Evolutionary conservation across 2,888 invertebrate genomes (phyloP).

Genomic region (Lycia hirtaria): DNA sequence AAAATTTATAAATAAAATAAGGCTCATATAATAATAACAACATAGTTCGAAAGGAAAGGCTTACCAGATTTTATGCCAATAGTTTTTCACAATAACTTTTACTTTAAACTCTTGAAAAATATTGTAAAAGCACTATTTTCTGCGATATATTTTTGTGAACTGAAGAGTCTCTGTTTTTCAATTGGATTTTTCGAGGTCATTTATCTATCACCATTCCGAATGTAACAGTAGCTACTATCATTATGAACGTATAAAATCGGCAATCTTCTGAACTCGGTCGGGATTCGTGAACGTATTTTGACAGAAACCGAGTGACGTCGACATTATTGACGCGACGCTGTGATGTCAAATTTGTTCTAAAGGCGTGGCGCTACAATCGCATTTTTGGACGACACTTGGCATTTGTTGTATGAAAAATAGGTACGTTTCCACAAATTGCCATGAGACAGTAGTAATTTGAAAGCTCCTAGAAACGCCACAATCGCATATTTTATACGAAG

Average conservation of each 20-base stretch:
- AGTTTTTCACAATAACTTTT: background rate
- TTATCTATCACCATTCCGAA: slow-evolving; percentile 2
- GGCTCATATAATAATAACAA: no score
- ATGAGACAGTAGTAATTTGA: no score
- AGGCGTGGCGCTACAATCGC: slow-evolving; percentile 27
- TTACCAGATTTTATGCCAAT: slow-evolving; percentile 7
- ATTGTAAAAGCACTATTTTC: slow-evolving; percentile 2
- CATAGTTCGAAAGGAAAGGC: slow-evolving; percentile 3
- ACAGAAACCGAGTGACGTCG: slow-evolving; percentile 34
- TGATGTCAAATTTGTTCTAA: no score
- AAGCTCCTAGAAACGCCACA: no score
- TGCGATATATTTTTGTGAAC: background rate
- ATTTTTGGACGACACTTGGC: no score
- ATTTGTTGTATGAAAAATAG: no score
- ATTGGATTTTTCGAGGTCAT: background rate
- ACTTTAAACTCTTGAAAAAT: slow-evolving; percentile 1
- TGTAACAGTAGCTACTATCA: background rate
- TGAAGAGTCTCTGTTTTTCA: background rate
- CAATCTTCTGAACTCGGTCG: slow-evolving; percentile 1
- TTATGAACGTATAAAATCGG: background rate
- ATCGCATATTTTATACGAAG: no score
- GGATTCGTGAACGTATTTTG: slow-evolving; percentile 18
- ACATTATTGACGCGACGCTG: slow-evolving; percentile 30
- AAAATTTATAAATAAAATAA: no score
- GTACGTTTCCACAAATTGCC: no score